These are phyloP conservation scores for Seriola quinqueradiata DNA, from an alignment of 2,113 vertebrate species.

Conservation along the genomic window DNA sequence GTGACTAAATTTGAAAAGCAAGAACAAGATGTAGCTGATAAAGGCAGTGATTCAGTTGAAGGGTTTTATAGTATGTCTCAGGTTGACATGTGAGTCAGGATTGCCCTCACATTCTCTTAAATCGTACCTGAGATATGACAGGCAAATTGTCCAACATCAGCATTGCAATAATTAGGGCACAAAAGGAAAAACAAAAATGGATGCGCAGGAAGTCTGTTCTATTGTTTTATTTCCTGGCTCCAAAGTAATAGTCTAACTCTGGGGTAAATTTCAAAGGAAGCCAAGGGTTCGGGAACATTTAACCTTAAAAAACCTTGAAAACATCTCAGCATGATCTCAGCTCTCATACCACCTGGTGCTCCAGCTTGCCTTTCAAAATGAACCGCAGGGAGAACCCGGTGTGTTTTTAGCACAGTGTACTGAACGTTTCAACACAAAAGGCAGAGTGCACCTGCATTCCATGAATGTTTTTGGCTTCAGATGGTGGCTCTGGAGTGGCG, in stretches of 20 bases:
- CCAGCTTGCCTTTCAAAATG: constrained; percentile 15
- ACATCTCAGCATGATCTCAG: neutral
- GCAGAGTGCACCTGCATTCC: constrained; percentile 46
- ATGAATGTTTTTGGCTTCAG: constrained; percentile 36
- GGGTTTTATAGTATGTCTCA: neutral
- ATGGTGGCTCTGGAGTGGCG: constrained; percentile 36
- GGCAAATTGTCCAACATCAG: neutral
- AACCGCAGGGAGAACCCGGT: constrained; percentile 10
- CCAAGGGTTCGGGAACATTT: constrained; percentile 31
- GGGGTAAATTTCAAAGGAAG: constrained; percentile 29
- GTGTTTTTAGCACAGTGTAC: constrained; percentile 4
- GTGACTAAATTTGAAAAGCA: constrained; percentile 29
- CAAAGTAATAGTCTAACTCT: constrained; percentile 14
- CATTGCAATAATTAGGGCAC: constrained; percentile 4
- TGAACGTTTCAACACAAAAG: constrained; percentile 6
- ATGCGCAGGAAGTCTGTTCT: constrained; percentile 40
- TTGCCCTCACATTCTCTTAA: constrained; percentile 13
- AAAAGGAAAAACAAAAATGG: constrained; percentile 15
- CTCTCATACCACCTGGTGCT: constrained; percentile 23
- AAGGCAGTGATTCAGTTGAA: neutral
- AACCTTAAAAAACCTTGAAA: constrained; percentile 4
- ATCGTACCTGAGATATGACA: neutral
- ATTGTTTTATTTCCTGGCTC: constrained; percentile 56
- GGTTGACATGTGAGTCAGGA: constrained; percentile 7
- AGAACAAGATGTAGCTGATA: constrained; percentile 15